Evolutionary conservation across 2,113 vertebrate genomes (phyloP).

Genomic region (Urocolius indicus): DNA sequence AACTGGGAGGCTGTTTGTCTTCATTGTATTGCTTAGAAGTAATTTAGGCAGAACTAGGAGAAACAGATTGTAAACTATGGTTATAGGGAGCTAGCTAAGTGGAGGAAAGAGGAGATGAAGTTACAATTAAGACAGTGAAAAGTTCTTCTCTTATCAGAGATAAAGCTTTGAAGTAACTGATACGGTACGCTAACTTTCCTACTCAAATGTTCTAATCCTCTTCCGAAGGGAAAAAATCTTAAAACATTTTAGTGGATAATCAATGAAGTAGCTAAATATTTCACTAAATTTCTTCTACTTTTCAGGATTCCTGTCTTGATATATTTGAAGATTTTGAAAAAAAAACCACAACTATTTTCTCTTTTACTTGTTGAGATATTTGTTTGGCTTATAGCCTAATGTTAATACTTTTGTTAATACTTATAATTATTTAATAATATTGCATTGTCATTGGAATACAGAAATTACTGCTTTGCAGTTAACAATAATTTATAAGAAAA

Average conservation of each 20-base stretch:
- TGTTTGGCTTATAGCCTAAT: not conserved
- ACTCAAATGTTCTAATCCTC: not conserved
- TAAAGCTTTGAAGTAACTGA: not conserved
- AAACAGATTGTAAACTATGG: not conserved
- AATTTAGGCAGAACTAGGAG: not conserved
- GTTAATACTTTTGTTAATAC: too few relatives aligned
- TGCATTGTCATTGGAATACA: not conserved
- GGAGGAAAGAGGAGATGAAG: not conserved
- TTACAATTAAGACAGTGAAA: not conserved
- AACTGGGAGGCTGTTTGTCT: not conserved
- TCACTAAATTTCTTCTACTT: not conserved
- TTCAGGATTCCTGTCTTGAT: not conserved
- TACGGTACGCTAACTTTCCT: not conserved
- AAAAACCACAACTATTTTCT: not conserved
- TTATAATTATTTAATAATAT: too few relatives aligned
- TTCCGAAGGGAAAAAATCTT: not conserved
- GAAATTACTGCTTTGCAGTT: not conserved
- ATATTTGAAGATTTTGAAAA: not conserved
- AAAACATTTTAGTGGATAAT: not conserved
- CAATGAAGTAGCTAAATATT: not conserved
- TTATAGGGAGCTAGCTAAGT: not conserved
- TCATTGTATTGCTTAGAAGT: not conserved
- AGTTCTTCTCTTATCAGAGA: not conserved
- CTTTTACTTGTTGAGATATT: not conserved
- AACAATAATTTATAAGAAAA: not conserved